phyloP scores from a whole-genome alignment of 2,888 invertebrate genomes.

The Perithous albicinctus region DNA sequence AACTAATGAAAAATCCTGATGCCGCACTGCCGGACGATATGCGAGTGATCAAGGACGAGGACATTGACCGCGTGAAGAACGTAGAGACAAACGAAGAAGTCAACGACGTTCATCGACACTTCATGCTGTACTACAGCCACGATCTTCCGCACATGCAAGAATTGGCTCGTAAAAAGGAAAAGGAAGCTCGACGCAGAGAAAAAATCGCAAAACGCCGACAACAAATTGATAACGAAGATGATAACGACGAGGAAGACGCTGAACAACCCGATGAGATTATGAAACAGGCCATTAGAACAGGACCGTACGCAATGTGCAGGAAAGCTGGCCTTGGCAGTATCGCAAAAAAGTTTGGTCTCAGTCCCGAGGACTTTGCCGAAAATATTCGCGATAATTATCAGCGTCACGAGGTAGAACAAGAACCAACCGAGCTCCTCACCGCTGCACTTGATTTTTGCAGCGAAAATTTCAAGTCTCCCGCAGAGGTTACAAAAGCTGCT shows the following conservation, averaged over 20 bases:
- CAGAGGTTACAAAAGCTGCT: constrained; percentile 95
- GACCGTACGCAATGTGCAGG: constrained; percentile 93
- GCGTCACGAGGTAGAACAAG: constrained; percentile 96
- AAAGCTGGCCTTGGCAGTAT: constrained; percentile 93
- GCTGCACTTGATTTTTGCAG: constrained; percentile 90
- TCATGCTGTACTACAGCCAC: constrained; percentile 94
- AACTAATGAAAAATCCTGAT: constrained; percentile 86
- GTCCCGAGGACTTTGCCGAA: constrained; percentile 97
- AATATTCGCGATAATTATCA: constrained; percentile 97
- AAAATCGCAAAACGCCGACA: constrained; percentile 85
- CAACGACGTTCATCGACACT: constrained; percentile 96
- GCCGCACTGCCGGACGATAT: constrained; percentile 93
- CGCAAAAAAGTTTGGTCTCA: constrained; percentile 95
- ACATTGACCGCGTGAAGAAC: constrained; percentile 90
- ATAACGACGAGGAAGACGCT: constrained; percentile 86
- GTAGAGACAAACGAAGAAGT: constrained; percentile 95
- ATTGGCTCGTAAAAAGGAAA: constrained; percentile 87
- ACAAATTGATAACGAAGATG: constrained; percentile 86
- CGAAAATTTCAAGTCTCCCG: constrained; percentile 85
- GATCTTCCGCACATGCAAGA: constrained; percentile 93
- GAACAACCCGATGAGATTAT: constrained; percentile 87
- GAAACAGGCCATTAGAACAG: constrained; percentile 93
- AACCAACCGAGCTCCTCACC: constrained; percentile 91
- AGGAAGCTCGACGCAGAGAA: neutral
- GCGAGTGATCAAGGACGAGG: constrained; percentile 92